A percentile compares a stretch with the other conserved stretches of the same genome.
phyloP scores from a whole-genome alignment of 2,797 vertebrate genomes.

The Varecia variegata region DNA sequence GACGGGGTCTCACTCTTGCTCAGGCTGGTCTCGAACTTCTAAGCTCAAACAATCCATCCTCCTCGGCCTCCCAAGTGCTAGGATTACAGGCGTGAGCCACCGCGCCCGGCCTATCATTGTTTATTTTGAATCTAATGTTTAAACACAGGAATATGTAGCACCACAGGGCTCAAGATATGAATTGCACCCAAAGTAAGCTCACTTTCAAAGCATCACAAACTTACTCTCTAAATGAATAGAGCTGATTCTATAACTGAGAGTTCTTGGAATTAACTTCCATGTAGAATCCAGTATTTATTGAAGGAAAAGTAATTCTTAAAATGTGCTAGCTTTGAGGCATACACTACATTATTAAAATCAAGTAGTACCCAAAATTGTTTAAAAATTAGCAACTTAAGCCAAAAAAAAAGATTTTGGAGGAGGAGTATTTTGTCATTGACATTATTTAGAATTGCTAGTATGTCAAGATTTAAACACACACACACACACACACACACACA shows the following conservation, averaged over 20 bases:
- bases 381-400: not conserved
- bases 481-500: not conserved
- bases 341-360: not conserved
- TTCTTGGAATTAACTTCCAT: not conserved
- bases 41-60: no score
- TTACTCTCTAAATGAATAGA: not conserved
- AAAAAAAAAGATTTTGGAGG: not conserved
- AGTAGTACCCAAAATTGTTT: not conserved
- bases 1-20: no score
- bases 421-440: not conserved
- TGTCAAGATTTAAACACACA: not conserved
- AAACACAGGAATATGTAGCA: not conserved
- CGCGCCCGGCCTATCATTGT: no score
- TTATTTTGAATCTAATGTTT: constrained; percentile 1
- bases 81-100: no score
- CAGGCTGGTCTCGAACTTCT: no score
- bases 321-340: not conserved
- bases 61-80: no score
- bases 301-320: not conserved
- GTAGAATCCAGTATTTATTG: not conserved
- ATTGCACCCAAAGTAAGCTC: constrained; percentile 12
- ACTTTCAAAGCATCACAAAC: not conserved
- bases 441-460: constrained; percentile 7
- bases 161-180: not conserved
- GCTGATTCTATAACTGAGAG: not conserved